Evolutionary conservation across 1,140 invertebrate genomes (phyloP), one percentile per base, ranked within the genome.

Genomic region (Cotesia typhae): DNA sequence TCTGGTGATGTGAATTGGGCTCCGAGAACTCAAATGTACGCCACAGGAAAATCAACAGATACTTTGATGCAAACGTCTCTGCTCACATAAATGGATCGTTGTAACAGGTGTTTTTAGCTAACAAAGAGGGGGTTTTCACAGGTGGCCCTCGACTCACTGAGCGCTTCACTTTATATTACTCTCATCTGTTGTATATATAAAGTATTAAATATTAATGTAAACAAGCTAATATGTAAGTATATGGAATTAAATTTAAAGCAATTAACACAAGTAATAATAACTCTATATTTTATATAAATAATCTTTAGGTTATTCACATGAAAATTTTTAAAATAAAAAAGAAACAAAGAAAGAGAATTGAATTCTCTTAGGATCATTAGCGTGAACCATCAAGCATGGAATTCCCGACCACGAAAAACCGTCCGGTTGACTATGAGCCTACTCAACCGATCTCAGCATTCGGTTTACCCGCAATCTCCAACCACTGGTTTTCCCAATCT

Each of bases 311-410:
- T 6, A 10, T 47, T 6, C 10, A 47, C 41, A 47, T 47, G 10
- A 47, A 47, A 47, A 47, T 47, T 47, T 6, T 47, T 47, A 7
- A 47, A 7, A 47, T 6, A 47, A 9, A 4, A 52, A 52, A 52
- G 9, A 52, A 14, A 52, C 1, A 52, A 52, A 52, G 9, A 52
- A 35, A 53, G 28, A 28, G 28, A 35, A 67, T 53, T 53, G 57
- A 36, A 14, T 47, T 67, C 37, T 60, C 60, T 60, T 36, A 20
- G 71, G 63, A 47, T 72, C 71, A 72, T 67, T 72, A 72, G 20
- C 38, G 65, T 38, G 36, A 12, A 72, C 71, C 64, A 41, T 47
- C 36, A 61, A 67, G 53, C 71, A 65, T 67, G 55, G 71, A 61
- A 66, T 66, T 63, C 63, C 55, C 41, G 51, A 41, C 52, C 41